Evolutionary conservation across 2,888 invertebrate species (phyloP), one percentile per base, ranked within the genome.

Genomic region (Napeogenes inachia): DNA sequence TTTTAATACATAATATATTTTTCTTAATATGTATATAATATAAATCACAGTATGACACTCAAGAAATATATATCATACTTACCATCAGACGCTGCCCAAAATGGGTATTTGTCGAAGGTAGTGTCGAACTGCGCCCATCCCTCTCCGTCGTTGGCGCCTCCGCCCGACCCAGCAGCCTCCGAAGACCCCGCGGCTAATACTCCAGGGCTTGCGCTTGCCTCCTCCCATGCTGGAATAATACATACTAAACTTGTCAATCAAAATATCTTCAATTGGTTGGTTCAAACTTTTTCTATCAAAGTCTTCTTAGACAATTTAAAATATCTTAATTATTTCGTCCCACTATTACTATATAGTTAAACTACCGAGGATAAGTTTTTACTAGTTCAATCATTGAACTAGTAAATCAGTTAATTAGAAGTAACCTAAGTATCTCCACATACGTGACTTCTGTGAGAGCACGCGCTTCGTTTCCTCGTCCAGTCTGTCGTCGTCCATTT

Each of bases 121-220:
- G 66, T 56, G 46, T 72, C 75, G 78, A 84, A 86, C 72, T 82
- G 82, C 72, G 86, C 87, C 87, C 86, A 85, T 65, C 82, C 82
- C 56, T 67, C 42, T 61, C 45, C 59, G n/a, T 61, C 56, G 59
- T 68, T 68, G 67, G 64, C 70, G 13, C 59, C 68, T 70, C 71
- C 77, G 81, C 35, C 71, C 70, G 21, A 61, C 59, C 30, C 57
- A 66, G 33, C 65, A 66, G 56, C 59, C 70, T 12, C 42, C 42
- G 42, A 77, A 82, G 35, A 71, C 71, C 32, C 61, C 64, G 80
- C 72, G 77, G 82, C 35, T 71, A 70, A 13, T 60, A 62, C 50
- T 58, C 59, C 30, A 55, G 66, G 33, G 10, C 10, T 42, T 32
- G 47, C 69, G 60, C 62, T 62, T 12, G 65, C 68, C 56, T 63